Base-by-base conservation (phyloP, 1,140 invertebrate genomes). In the Eubasilissa regina region DNA sequence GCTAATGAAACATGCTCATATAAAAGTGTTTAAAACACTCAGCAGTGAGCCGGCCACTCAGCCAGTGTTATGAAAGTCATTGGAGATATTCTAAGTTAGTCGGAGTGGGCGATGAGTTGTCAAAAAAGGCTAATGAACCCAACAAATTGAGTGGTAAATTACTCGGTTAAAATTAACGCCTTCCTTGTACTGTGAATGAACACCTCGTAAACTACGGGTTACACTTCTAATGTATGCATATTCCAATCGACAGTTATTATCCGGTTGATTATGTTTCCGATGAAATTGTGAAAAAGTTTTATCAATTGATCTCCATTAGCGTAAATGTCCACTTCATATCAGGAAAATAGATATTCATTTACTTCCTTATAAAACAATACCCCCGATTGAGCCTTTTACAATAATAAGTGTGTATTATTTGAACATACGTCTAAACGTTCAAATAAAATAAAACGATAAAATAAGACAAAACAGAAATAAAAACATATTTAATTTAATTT, bases 1-100 rank as follows among this genome's bases (percentile, higher is more conserved):
- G 89, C 89, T 89, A 89, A 89, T 89, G 89, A 89, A 89, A 89
- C 88, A 89, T 89, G 88, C 87, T 89, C 87, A 85, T 86, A 87
- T 87, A 86, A 87, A 88, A 87, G 87, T 87, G 86, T 89, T 87
- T 86, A 86, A 87, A 86, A 77, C 73, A 74, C 70, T 78, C 62
- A 60, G 44, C 48, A 68, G 58, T 43, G 56, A 17, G 25, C 15
- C 70, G 70, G 73, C 53, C 73, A 75, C 66, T 68, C 62, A 44
- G 66, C 66, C 53, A 21, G 64, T 75, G 66, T 81, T 78, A 66
- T 78, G 79, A 80, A 75, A 78, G 80, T 81, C 80, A 81, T 78
- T 58, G 56, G 73, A 80, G 79, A 70, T 77, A 68, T 64, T 64
- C 58, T 35, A 64, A 64, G 64, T 45, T 44, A 10, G 35, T n/a